These are phyloP conservation scores for Beaufortia kweichowensis DNA, from an alignment of 2,113 vertebrate genomes.

Conservation along the genomic window DNA sequence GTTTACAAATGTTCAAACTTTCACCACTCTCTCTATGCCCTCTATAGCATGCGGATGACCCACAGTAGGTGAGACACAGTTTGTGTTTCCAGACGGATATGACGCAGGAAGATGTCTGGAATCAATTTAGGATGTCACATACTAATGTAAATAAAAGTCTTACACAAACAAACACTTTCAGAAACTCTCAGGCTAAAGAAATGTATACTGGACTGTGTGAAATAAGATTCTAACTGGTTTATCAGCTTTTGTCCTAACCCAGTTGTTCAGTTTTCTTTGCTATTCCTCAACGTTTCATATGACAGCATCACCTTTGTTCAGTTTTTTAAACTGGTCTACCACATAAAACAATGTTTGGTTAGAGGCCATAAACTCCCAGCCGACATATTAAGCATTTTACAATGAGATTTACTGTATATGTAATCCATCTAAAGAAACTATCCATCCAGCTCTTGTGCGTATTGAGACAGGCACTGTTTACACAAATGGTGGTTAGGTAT, in stretches of 20 bases:
- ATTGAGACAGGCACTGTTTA: slow-evolving; percentile 68
- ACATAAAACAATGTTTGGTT: slow-evolving; percentile 36
- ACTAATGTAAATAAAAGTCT: slow-evolving; percentile 76
- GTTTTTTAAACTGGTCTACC: slow-evolving; percentile 24
- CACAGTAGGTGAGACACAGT: slow-evolving; percentile 37
- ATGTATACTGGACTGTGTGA: slow-evolving; percentile 54
- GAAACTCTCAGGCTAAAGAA: slow-evolving; percentile 9
- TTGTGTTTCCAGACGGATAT: slow-evolving; percentile 66
- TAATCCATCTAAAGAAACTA: slow-evolving; percentile 38
- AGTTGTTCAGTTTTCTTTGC: slow-evolving; percentile 28
- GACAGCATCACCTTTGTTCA: background rate
- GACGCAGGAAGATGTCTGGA: slow-evolving; percentile 75
- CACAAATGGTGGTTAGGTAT: slow-evolving; percentile 74
- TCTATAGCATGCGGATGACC: background rate
- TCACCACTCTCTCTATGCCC: background rate
- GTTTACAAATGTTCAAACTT: background rate
- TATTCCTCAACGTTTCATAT: background rate
- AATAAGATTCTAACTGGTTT: slow-evolving; percentile 36
- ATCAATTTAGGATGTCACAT: slow-evolving; percentile 74
- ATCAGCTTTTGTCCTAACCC: slow-evolving; percentile 14
- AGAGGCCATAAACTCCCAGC: slow-evolving; percentile 43
- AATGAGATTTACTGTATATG: slow-evolving; percentile 35
- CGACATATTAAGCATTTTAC: slow-evolving; percentile 34
- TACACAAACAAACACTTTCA: slow-evolving; percentile 71
- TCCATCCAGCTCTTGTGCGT: slow-evolving; percentile 50